phyloP scores from a whole-genome alignment of 1,140 invertebrate genomes.

The Zaprionus capensis region DNA sequence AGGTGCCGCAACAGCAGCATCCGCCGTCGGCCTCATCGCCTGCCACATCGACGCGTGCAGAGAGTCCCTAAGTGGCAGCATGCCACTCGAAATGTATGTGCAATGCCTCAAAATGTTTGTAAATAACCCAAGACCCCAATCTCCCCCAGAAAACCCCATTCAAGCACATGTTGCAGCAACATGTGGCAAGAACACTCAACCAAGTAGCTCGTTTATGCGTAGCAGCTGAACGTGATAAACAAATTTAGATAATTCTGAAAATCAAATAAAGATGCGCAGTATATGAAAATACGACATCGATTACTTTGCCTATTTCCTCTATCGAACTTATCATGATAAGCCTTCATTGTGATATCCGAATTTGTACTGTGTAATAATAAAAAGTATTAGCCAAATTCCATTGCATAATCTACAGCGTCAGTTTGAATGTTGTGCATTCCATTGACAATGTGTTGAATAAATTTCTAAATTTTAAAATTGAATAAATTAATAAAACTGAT shows the following conservation, averaged over 20 bases:
- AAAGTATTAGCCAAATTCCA: slow-evolving; percentile 18
- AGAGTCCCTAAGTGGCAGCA: slow-evolving; percentile 56
- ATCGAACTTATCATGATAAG: slow-evolving; percentile 2
- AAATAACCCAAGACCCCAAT: slow-evolving; percentile 22
- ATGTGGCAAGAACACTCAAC: slow-evolving; percentile 57
- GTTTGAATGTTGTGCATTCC: slow-evolving; percentile 15
- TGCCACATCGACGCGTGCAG: slow-evolving; percentile 59
- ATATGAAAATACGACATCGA: background rate
- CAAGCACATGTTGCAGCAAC: slow-evolving; percentile 64
- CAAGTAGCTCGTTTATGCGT: slow-evolving; percentile 27
- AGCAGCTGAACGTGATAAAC: slow-evolving; percentile 8
- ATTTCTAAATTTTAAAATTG: background rate
- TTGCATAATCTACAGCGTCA: background rate
- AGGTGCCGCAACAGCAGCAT: slow-evolving; percentile 69
- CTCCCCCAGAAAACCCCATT: slow-evolving; percentile 24
- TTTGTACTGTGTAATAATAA: background rate
- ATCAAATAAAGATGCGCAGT: background rate
- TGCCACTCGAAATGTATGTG: slow-evolving; percentile 69
- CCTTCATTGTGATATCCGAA: background rate
- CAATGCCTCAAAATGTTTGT: slow-evolving; percentile 61
- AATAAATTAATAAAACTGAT: background rate
- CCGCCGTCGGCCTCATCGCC: slow-evolving; percentile 59
- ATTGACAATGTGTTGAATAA: background rate
- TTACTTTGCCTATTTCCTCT: background rate
- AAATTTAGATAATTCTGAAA: background rate